These are phyloP conservation scores for Nothura maculosa DNA, from an alignment of 2,797 vertebrate genomes.

Conservation along the genomic window DNA sequence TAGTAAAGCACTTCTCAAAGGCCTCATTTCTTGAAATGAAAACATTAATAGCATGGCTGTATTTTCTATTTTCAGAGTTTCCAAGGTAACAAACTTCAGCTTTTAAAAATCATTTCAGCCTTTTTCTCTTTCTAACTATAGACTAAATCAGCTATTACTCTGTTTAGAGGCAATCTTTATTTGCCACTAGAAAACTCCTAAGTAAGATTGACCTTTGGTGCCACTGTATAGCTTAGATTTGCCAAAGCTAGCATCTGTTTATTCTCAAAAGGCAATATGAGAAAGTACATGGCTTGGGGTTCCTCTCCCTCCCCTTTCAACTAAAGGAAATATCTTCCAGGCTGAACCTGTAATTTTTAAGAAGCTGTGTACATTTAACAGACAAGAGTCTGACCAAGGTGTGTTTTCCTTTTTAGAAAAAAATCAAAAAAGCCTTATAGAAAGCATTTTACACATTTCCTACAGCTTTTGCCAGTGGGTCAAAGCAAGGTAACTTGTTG, in stretches of 20 bases:
- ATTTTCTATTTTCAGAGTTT: slow-evolving; percentile 47
- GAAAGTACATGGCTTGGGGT: rapidly evolving
- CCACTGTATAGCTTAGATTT: not conserved
- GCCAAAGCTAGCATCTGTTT: not conserved
- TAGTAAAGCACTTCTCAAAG: not conserved
- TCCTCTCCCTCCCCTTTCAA: not conserved
- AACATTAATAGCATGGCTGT: slow-evolving; percentile 28
- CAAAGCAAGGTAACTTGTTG: not conserved
- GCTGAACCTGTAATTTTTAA: not conserved
- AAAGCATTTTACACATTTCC: not conserved
- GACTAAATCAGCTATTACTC: slow-evolving; percentile 6
- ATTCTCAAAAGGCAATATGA: not conserved
- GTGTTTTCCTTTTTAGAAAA: not conserved
- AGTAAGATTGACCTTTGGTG: not conserved
- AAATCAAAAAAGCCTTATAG: not conserved
- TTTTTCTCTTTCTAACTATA: slow-evolving; percentile 32
- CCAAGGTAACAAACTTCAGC: slow-evolving; percentile 58
- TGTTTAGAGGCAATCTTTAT: slow-evolving; percentile 23
- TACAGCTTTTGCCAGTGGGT: not conserved
- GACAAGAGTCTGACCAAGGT: not conserved
- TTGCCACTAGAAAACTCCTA: not conserved
- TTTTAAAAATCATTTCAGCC: not conserved
- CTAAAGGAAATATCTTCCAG: not conserved
- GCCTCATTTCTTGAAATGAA: not conserved
- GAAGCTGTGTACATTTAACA: not conserved